phyloP scores from a whole-genome alignment of 1,140 invertebrate genomes.

The Drosophila takahashii region DNA sequence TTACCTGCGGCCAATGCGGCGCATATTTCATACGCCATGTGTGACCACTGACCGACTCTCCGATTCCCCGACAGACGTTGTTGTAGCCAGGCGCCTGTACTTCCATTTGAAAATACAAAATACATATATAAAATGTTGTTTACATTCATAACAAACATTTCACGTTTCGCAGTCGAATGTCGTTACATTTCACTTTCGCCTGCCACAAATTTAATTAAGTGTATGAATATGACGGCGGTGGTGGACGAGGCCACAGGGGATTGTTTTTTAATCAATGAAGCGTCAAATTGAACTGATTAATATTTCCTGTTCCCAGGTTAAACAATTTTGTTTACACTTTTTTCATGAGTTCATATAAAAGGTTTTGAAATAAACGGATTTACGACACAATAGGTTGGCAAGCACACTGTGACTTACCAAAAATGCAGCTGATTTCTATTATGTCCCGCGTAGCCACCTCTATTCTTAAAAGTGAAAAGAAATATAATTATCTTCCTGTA shows the following conservation, averaged over 20 bases:
- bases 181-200: conserved; percentile 73
- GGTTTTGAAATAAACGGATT: conserved; percentile 1
- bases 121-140: conserved; percentile 53
- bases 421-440: not conserved
- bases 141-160: conserved; percentile 58
- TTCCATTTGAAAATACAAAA: conserved; percentile 21
- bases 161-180: conserved; percentile 37
- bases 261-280: conserved; percentile 53
- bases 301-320: conserved; percentile 24
- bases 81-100: not conserved
- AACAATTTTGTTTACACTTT: not conserved
- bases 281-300: conserved; percentile 55
- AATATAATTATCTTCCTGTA: conserved; percentile 21
- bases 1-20: conserved; percentile 66
- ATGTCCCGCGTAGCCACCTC: not conserved
- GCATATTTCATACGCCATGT: conserved; percentile 75
- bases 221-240: conserved; percentile 36
- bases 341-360: not conserved
- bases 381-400: not conserved
- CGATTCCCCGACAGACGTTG: not conserved
- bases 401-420: conserved; percentile 7
- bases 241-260: not conserved
- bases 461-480: conserved; percentile 11
- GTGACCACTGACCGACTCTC: conserved; percentile 17
- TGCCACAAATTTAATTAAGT: conserved; percentile 76